Percentiles rank a stretch among this genome's conserved stretches.
These are phyloP conservation scores for Indicator indicator DNA, from an alignment of 2,113 vertebrate genomes.

Conservation along the genomic window DNA sequence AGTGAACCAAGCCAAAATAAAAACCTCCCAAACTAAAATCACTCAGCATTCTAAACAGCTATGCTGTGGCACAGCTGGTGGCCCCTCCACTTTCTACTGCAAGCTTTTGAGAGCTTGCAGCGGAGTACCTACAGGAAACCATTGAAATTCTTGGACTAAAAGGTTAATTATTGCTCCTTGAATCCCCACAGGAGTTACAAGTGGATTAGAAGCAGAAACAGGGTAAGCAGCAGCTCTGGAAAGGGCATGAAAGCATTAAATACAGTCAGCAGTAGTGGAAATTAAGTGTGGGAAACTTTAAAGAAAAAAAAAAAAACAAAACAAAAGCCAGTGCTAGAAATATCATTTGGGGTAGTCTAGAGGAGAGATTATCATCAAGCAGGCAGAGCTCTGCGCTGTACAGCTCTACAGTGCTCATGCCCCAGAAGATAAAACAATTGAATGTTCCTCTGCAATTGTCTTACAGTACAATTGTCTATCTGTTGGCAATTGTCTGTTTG, in stretches of 20 bases:
- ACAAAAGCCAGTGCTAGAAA: neutral
- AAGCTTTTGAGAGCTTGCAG: neutral
- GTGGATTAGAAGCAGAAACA: slow-evolving; percentile 55
- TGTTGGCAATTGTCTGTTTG: neutral
- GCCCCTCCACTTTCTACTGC: neutral
- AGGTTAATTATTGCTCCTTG: slow-evolving; percentile 44
- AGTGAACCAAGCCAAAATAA: neutral
- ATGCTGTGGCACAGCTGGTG: neutral
- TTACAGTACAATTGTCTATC: neutral
- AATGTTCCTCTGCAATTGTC: neutral
- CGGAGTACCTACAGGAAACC: slow-evolving; percentile 19
- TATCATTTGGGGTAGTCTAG: neutral
- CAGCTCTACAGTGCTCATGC: neutral
- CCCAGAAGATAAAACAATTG: neutral
- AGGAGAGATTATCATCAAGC: slow-evolving; percentile 2
- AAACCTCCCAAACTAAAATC: neutral
- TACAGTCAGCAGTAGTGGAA: neutral
- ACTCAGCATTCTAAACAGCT: neutral
- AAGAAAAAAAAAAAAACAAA: neutral
- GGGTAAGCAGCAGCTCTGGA: slow-evolving; percentile 10
- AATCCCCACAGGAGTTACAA: slow-evolving; percentile 36
- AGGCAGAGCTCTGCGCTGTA: neutral
- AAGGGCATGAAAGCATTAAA: slow-evolving; percentile 29
- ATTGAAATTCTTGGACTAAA: slow-evolving; percentile 37
- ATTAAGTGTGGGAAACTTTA: slow-evolving; percentile 36